Conservation (phyloP, 1,140 invertebrate genomes). For the Papilio helenus region DNA sequence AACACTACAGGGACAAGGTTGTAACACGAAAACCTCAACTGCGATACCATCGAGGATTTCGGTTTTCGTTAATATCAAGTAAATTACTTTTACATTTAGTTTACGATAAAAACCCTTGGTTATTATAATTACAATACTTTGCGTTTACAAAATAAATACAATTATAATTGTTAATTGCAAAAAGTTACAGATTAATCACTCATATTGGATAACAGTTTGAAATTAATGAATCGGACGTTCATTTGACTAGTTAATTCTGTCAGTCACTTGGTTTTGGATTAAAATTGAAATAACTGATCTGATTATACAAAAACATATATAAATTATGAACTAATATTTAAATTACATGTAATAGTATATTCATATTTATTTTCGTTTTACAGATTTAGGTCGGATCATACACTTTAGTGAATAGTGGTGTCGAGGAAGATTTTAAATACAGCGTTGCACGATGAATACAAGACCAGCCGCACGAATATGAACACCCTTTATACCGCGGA, state of each 20-base stretch:
- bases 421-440: conserved; percentile 11
- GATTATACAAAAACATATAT: no score
- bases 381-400: conserved; percentile 2
- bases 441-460: neutral
- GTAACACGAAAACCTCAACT: conserved; percentile 15
- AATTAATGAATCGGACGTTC: no score
- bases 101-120: conserved; percentile 7
- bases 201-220: no score
- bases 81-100: conserved; percentile 25
- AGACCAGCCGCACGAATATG: conserved; percentile 17
- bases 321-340: no score
- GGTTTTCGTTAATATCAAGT: conserved; percentile 15
- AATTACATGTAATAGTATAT: neutral
- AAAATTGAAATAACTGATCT: no score
- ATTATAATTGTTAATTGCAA: no score
- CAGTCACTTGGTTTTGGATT: no score
- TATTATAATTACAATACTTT: neutral
- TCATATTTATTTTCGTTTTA: neutral
- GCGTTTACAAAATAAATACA: no score
- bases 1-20: conserved; percentile 30
- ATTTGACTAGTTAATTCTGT: no score
- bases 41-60: conserved; percentile 27
- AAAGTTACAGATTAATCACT: no score
- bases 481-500: neutral
- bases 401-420: conserved; percentile 9